Conservation (phyloP, 2,113 vertebrate species). For the Phalacrocorax aristotelis region DNA sequence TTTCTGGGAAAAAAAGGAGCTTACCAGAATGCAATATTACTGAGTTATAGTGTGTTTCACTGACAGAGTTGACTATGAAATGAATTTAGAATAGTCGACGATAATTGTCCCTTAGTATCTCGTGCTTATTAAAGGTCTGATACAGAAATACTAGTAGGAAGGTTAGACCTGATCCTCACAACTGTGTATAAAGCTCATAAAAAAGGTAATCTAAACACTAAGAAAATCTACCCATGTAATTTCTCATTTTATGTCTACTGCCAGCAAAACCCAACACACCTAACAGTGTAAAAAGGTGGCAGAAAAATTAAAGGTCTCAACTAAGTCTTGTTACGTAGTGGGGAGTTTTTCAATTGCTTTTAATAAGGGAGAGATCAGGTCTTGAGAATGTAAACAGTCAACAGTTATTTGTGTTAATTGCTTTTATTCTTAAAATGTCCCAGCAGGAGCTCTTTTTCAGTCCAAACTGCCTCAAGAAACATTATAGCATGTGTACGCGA, state of each 20-base stretch:
- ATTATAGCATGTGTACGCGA: background rate
- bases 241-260: background rate
- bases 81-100: background rate
- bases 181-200: background rate
- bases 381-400: background rate
- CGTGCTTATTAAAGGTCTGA: background rate
- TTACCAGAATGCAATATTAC: slow-evolving; percentile 28
- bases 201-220: background rate
- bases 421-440: background rate
- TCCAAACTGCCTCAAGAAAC: background rate
- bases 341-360: background rate
- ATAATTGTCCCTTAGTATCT: background rate
- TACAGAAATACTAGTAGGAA: background rate
- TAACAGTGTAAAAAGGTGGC: background rate
- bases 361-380: background rate
- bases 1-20: background rate
- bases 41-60: slow-evolving; percentile 1
- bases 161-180: background rate
- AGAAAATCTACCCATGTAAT: background rate
- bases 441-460: background rate
- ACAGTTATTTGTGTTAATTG: slow-evolving; percentile 6
- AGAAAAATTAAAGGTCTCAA: background rate
- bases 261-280: background rate
- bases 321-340: background rate
- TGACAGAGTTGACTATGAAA: background rate